Evolutionary conservation across 1,140 invertebrate genomes (phyloP).

Genomic region (Drosophila micromelanica): DNA sequence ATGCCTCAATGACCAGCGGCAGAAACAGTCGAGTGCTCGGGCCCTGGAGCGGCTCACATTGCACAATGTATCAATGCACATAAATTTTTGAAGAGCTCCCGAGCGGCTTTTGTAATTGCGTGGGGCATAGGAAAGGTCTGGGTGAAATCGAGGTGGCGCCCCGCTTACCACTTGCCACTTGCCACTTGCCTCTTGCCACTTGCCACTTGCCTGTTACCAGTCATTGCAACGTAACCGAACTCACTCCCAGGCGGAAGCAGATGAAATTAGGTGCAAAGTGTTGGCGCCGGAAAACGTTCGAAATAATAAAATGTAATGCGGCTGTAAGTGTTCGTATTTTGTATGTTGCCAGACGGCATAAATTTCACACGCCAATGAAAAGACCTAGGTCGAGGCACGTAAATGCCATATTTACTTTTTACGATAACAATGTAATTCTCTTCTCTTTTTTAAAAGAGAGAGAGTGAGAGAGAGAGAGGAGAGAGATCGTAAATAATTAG

Average conservation of each 20-base stretch:
- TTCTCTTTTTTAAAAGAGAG: neutral
- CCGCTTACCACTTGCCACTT: too few relatives aligned
- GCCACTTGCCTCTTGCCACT: too few relatives aligned
- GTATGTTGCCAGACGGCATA: constrained; percentile 29
- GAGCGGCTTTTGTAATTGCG: constrained; percentile 28
- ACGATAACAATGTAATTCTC: constrained; percentile 62
- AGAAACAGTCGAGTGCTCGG: constrained; percentile 21
- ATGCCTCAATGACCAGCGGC: constrained; percentile 28
- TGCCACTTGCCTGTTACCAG: neutral
- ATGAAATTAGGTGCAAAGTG: constrained; percentile 67
- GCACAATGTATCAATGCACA: constrained; percentile 46
- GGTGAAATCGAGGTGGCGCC: neutral
- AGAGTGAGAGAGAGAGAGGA: neutral
- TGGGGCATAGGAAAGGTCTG: constrained; percentile 11
- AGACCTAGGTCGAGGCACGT: constrained; percentile 34
- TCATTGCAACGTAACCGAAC: neutral
- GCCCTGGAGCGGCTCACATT: neutral
- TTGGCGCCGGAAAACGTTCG: constrained; percentile 44
- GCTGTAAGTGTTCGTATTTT: constrained; percentile 27
- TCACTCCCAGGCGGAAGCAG: constrained; percentile 37
- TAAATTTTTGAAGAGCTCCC: constrained; percentile 61
- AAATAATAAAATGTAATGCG: constrained; percentile 56
- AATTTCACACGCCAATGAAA: constrained; percentile 42
- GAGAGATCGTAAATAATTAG: constrained; percentile 73
- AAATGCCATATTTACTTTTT: constrained; percentile 66